A percentile compares a stretch with the other conserved stretches of the same genome.
These are phyloP conservation scores for Xanthorhoe designata DNA, from an alignment of 2,888 invertebrate genomes.

Conservation along the genomic window DNA sequence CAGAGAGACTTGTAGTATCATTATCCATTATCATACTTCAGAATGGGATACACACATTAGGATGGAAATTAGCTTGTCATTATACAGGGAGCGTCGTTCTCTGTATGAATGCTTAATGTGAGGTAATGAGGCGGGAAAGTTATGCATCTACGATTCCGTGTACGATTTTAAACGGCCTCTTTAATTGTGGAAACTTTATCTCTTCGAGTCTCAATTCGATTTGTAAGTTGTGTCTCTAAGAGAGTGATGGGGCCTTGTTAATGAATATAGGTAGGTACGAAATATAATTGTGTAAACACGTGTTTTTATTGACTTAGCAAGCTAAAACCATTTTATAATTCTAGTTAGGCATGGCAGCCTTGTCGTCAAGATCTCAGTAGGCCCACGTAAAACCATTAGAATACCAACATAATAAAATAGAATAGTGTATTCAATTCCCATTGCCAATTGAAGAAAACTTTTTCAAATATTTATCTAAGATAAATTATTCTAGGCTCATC, in stretches of 20 bases:
- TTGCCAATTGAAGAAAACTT: neutral
- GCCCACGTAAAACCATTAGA: neutral
- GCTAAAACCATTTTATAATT: too few relatives aligned
- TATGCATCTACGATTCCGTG: constrained; percentile 25
- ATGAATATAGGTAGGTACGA: too few relatives aligned
- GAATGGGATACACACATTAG: constrained; percentile 44
- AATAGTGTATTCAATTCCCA: neutral
- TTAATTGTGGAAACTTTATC: constrained; percentile 2
- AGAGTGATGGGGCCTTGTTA: too few relatives aligned
- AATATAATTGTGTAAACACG: too few relatives aligned
- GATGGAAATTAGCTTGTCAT: constrained; percentile 47
- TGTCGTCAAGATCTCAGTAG: too few relatives aligned
- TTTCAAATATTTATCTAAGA: neutral
- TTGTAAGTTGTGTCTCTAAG: neutral
- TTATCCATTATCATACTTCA: constrained; percentile 47
- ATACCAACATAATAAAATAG: neutral
- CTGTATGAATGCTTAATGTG: constrained; percentile 44
- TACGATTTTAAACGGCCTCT: constrained; percentile 5
- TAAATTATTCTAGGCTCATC: neutral
- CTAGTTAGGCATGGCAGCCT: too few relatives aligned
- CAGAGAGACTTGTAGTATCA: constrained; percentile 33
- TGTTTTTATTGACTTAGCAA: too few relatives aligned
- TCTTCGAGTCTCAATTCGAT: neutral
- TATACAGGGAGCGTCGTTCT: constrained; percentile 37
- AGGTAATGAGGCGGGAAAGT: constrained; percentile 36